Evolutionary conservation across 2,113 vertebrate genomes (phyloP).

Genomic region (Callithrix jacchus): DNA sequence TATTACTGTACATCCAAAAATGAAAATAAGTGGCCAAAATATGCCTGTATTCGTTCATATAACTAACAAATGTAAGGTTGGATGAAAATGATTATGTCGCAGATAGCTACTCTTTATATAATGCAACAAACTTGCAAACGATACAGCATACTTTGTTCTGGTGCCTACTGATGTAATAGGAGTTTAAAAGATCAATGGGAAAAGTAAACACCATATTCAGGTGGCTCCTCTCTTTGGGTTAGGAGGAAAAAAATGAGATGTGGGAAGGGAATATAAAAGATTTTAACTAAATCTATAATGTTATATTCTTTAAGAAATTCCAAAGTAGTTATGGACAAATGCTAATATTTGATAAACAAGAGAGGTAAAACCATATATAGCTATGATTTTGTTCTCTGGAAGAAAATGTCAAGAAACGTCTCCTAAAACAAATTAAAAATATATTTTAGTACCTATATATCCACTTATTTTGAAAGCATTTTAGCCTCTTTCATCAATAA

Average conservation of each 20-base stretch:
- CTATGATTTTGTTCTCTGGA: not conserved
- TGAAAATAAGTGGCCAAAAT: not conserved
- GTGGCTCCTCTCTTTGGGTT: not conserved
- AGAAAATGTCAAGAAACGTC: not conserved
- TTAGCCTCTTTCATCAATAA: not conserved
- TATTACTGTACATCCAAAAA: not conserved
- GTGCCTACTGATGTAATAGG: not conserved
- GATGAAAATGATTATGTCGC: not conserved
- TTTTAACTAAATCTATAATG: not conserved
- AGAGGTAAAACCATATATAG: not conserved
- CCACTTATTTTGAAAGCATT: not conserved
- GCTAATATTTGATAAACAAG: not conserved
- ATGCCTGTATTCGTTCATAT: not conserved
- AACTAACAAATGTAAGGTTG: not conserved
- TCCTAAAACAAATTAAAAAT: not conserved
- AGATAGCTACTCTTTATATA: not conserved
- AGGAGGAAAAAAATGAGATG: not conserved
- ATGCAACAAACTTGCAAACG: not conserved
- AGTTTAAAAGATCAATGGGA: not conserved
- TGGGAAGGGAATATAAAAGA: not conserved
- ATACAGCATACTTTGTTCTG: not conserved
- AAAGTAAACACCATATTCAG: not conserved
- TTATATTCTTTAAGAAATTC: not conserved
- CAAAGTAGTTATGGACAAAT: not conserved
- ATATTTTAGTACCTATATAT: not conserved